Evolutionary conservation across 2,797 vertebrate genomes (phyloP).

Genomic region (Rhinogobio ventralis): DNA sequence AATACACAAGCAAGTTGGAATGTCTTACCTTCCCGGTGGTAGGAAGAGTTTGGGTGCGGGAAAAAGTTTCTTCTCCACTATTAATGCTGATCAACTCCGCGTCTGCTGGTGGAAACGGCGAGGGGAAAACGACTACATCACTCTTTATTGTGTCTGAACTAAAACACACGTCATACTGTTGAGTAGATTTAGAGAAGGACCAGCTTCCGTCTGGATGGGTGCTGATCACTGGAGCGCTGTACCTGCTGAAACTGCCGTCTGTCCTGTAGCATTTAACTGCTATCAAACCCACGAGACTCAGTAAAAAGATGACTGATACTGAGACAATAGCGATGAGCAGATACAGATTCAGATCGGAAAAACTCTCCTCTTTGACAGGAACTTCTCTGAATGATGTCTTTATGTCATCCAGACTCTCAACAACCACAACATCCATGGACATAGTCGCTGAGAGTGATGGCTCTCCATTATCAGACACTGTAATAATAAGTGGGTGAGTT

Average conservation of each 20-base stretch:
- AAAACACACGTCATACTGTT: constrained; percentile 56
- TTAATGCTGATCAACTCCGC: constrained; percentile 53
- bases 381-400: neutral
- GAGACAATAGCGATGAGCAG: constrained; percentile 55
- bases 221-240: constrained; percentile 41
- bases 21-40: neutral
- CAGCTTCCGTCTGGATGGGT: constrained; percentile 41
- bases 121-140: constrained; percentile 54
- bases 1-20: too few species aligned
- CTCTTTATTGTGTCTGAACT: constrained; percentile 56
- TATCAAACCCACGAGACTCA: constrained; percentile 57
- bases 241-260: constrained; percentile 50
- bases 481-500: constrained; percentile 66
- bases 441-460: constrained; percentile 74
- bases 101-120: constrained; percentile 45
- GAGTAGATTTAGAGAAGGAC: constrained; percentile 56
- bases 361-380: constrained; percentile 42
- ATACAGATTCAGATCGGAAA: constrained; percentile 58
- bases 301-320: constrained; percentile 51
- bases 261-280: constrained; percentile 55
- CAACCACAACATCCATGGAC: constrained; percentile 71
- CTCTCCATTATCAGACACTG: constrained; percentile 75
- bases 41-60: constrained; percentile 36
- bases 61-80: constrained; percentile 41
- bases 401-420: constrained; percentile 6